phyloP scores from a whole-genome alignment of 1,140 invertebrate genomes.

The Drosophila leontia region DNA sequence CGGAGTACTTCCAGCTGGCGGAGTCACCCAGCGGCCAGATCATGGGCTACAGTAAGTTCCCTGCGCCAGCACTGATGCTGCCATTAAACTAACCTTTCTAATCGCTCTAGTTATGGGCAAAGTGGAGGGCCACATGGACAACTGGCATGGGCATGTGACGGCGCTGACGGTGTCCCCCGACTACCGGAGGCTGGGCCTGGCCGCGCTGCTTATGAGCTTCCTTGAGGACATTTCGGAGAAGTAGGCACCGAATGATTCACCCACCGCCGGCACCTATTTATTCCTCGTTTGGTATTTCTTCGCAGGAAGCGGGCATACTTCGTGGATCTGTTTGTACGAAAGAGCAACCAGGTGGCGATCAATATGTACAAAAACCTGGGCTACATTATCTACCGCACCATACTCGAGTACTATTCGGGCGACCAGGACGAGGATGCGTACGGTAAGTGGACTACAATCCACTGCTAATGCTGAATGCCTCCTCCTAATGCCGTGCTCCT shows the following conservation, averaged over 20 bases:
- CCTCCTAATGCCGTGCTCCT: conserved; percentile 10
- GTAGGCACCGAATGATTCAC: conserved; percentile 85
- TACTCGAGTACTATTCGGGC: conserved; percentile 98
- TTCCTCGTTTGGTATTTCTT: neutral
- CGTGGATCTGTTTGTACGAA: conserved; percentile 99
- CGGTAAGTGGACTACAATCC: conserved; percentile 87
- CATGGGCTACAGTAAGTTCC: conserved; percentile 98
- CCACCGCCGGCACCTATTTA: neutral
- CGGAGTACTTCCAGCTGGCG: conserved; percentile 99
- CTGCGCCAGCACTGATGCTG: neutral
- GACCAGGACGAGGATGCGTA: conserved; percentile 99
- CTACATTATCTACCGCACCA: conserved; percentile 98
- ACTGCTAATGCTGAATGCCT: no score
- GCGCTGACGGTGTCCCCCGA: conserved; percentile 98
- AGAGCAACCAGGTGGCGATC: conserved; percentile 98
- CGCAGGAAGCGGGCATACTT: conserved; percentile 97
- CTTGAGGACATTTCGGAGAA: conserved; percentile 98
- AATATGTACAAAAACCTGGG: conserved; percentile 98
- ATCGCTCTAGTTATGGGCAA: conserved; percentile 96
- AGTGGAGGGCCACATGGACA: conserved; percentile 96
- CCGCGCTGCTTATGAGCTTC: conserved; percentile 97
- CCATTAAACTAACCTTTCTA: neutral
- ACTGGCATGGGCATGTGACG: conserved; percentile 99
- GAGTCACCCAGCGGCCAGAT: conserved; percentile 97
- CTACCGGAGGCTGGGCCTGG: conserved; percentile 95